Evolutionary conservation across 30 jellyfish, hydroid and myxozoan genomes (phyloP).

Genomic region (Clytia hemisphaerica): DNA sequence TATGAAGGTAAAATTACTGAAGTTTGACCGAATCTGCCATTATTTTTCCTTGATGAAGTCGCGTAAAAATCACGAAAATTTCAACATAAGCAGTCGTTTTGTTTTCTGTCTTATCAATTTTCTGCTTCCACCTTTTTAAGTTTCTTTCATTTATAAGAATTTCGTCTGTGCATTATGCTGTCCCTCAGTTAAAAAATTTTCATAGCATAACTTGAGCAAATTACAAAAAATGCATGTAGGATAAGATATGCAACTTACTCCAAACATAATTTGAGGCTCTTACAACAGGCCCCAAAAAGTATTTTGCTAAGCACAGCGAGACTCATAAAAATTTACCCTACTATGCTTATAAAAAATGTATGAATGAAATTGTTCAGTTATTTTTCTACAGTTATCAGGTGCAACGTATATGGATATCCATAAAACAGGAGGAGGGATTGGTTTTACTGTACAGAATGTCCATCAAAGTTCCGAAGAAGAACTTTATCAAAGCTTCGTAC

Average conservation of each 20-base stretch:
- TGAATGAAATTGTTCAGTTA: too few species aligned
- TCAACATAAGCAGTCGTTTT: too few species aligned
- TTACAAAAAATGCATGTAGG: too few species aligned
- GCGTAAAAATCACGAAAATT: background rate
- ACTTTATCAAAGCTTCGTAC: constrained; percentile 43
- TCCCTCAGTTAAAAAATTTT: background rate
- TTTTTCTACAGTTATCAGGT: constrained; percentile 67
- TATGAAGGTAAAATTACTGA: constrained; percentile 53
- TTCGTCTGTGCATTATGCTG: background rate
- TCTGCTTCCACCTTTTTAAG: background rate
- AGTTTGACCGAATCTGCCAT: background rate
- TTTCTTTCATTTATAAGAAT: background rate
- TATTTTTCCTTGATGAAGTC: background rate
- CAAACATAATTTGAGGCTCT: too few species aligned
- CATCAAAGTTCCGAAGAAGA: constrained; percentile 70
- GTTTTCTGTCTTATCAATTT: background rate
- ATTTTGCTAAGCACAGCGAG: too few species aligned
- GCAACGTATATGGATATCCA: constrained; percentile 91
- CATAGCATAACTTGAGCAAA: background rate
- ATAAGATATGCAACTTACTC: too few species aligned
- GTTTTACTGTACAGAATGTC: constrained; percentile 75
- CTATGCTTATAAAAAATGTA: too few species aligned
- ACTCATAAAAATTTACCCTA: too few species aligned
- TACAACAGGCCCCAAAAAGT: too few species aligned
- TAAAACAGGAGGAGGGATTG: constrained; percentile 88